Evolutionary conservation across 2,113 vertebrate species (phyloP).

Genomic region (Ginglymostoma cirratum): DNA sequence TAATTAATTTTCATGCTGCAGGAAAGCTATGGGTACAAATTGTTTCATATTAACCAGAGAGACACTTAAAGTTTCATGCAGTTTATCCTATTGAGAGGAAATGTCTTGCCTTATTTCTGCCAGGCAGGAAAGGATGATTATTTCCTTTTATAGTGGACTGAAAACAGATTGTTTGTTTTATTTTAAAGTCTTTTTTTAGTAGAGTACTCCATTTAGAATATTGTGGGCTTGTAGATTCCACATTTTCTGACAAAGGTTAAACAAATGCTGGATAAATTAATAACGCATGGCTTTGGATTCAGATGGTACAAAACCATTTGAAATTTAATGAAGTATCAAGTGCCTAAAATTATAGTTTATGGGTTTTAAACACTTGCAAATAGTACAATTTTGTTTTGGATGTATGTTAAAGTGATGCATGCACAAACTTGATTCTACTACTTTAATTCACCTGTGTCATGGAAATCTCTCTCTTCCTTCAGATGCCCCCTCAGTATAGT

Average conservation of each 20-base stretch:
- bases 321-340: not conserved
- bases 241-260: not conserved
- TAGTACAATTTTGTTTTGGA: not conserved
- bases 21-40: not conserved
- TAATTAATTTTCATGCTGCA: not conserved
- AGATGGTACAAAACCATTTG: not conserved
- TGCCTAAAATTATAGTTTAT: not conserved
- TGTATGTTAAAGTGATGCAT: not conserved
- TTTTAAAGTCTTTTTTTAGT: not conserved
- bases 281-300: not conserved
- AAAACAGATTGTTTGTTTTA: not conserved
- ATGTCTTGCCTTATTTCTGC: not conserved
- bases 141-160: not conserved
- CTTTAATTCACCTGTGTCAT: constrained; percentile 39
- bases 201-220: not conserved
- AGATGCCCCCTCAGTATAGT: constrained; percentile 87
- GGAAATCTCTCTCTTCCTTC: constrained; percentile 48
- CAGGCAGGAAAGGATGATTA: not conserved
- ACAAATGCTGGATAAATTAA: not conserved
- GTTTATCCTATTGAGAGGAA: not conserved
- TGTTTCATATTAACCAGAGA: not conserved
- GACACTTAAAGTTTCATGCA: not conserved
- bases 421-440: not conserved
- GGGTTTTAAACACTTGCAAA: not conserved
- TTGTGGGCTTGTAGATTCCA: not conserved